phyloP scores from a whole-genome alignment of 2,888 invertebrate species.

The Psylliodes chrysocephalus region DNA sequence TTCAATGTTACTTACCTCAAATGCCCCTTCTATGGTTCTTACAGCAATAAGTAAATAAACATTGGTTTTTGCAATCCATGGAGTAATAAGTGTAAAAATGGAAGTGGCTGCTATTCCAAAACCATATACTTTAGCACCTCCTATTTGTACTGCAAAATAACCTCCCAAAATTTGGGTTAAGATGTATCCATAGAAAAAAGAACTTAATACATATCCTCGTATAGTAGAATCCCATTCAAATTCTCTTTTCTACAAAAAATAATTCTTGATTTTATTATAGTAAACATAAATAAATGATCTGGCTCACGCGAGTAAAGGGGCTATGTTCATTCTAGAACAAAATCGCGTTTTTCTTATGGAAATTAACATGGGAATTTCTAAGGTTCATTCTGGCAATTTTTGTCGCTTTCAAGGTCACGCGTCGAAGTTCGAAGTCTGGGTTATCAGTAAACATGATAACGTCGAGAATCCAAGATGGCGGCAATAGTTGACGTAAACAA shows the following conservation, averaged over 20 bases:
- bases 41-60: slow-evolving; percentile 76
- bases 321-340: no score
- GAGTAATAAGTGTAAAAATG: slow-evolving; percentile 20
- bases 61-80: slow-evolving; percentile 64
- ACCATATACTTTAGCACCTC: slow-evolving; percentile 57
- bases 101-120: slow-evolving; percentile 24
- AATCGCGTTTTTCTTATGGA: no score
- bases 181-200: slow-evolving; percentile 91
- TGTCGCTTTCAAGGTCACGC: no score
- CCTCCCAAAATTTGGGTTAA: slow-evolving; percentile 86
- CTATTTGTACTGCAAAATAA: slow-evolving; percentile 82
- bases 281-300: no score
- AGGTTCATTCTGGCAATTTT: no score
- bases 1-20: slow-evolving; percentile 50
- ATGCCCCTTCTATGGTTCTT: slow-evolving; percentile 63
- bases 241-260: slow-evolving; percentile 56
- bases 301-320: no score
- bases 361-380: no score
- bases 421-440: no score
- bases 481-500: no score
- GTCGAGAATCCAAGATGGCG: no score
- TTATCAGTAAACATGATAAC: no score
- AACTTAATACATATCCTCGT: slow-evolving; percentile 82
- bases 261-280: slow-evolving; percentile 61
- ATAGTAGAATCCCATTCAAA: slow-evolving; percentile 83